These are phyloP conservation scores for Semaprochilodus insignis DNA, from an alignment of 2,797 vertebrate species.

Conservation along the genomic window DNA sequence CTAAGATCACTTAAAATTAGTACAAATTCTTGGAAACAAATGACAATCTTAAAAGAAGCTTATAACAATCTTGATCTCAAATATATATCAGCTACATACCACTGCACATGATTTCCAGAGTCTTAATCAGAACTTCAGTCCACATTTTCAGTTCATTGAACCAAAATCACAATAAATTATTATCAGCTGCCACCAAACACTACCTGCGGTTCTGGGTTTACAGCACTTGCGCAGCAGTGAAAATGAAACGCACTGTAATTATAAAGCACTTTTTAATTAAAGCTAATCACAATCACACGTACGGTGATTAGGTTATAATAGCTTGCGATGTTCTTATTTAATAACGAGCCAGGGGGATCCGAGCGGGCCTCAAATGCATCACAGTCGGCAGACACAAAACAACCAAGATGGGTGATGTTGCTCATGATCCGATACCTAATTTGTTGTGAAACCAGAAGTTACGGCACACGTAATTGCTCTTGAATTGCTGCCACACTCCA, in stretches of 20 bases:
- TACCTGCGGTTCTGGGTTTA: not conserved
- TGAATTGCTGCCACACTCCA: constrained; percentile 54
- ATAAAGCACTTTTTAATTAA: constrained; percentile 19
- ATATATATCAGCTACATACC: too few species aligned
- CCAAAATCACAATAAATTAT: not conserved
- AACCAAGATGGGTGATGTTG: constrained; percentile 44
- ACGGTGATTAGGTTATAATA: constrained; percentile 43
- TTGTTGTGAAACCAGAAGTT: constrained; percentile 55
- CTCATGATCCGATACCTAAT: constrained; percentile 52
- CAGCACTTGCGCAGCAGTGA: not conserved
- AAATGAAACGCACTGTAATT: constrained; percentile 35
- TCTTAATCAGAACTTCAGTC: not conserved
- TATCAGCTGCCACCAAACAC: not conserved
- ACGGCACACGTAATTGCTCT: constrained; percentile 46
- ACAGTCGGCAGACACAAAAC: not conserved
- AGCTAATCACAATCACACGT: constrained; percentile 33
- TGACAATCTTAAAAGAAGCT: not conserved
- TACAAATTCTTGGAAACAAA: too few species aligned
- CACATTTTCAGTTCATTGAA: not conserved
- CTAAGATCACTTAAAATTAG: too few species aligned
- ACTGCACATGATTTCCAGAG: not conserved
- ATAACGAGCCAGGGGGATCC: constrained; percentile 19
- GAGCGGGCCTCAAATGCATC: not conserved
- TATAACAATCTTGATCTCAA: too few species aligned
- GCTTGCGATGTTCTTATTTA: constrained; percentile 28